Conservation (phyloP, 2,888 invertebrate species). For the Athalia circularis region DNA sequence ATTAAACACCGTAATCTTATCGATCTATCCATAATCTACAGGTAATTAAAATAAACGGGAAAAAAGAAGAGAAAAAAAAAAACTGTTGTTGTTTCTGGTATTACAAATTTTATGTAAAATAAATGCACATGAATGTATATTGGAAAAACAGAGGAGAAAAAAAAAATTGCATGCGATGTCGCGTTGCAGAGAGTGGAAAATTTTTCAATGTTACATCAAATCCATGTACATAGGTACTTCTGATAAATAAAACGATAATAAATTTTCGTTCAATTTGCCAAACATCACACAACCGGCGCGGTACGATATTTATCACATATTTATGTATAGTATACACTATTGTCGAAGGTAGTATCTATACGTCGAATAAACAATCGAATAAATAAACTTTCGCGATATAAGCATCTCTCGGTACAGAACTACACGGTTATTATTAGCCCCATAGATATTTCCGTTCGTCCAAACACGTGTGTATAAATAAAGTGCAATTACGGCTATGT, state of each 20-base stretch:
- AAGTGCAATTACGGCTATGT: background rate
- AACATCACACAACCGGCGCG: background rate
- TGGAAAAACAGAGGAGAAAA: background rate
- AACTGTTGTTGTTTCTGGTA: no score
- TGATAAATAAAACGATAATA: background rate
- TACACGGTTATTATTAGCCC: conserved; percentile 21
- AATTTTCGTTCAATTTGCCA: conserved; percentile 12
- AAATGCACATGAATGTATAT: no score
- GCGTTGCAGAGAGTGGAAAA: conserved; percentile 16
- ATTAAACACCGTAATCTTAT: background rate
- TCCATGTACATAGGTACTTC: no score
- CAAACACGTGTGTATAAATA: background rate
- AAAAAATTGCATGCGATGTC: background rate
- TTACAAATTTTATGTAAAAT: no score
- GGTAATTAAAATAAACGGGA: no score
- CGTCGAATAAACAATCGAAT: conserved; percentile 15
- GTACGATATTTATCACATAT: background rate
- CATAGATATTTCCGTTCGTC: conserved; percentile 1
- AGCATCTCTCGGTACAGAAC: conserved; percentile 21
- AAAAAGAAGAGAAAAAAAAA: background rate
- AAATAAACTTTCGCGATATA: conserved; percentile 21
- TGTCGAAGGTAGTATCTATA: background rate
- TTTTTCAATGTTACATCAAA: background rate
- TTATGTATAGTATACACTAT: no score
- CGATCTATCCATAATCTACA: background rate